These are phyloP conservation scores for Beris chalybata DNA, from an alignment of 2,888 invertebrate genomes.

Conservation along the genomic window DNA sequence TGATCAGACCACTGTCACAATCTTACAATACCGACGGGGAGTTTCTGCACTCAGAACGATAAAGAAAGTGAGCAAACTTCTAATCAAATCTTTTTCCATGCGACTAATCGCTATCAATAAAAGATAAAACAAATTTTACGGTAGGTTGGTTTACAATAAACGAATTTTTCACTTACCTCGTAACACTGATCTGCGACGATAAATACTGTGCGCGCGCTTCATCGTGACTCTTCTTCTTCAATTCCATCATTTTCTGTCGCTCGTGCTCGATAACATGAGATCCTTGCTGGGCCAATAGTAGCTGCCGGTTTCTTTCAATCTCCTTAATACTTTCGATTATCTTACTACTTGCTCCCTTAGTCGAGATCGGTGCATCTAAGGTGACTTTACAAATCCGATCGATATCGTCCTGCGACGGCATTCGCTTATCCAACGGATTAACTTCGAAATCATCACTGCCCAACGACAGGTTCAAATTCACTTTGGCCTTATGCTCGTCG, in stretches of 20 bases:
- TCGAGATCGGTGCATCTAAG: constrained; percentile 75
- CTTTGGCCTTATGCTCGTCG: constrained; percentile 17
- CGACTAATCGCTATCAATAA: not conserved
- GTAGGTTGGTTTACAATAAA: constrained; percentile 43
- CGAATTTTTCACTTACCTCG: constrained; percentile 62
- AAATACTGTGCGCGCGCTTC: constrained; percentile 91
- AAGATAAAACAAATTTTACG: constrained; percentile 1
- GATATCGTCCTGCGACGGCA: constrained; percentile 83
- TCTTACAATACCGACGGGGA: too few species aligned
- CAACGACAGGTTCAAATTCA: constrained; percentile 52
- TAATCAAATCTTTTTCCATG: too few species aligned
- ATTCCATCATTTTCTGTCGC: constrained; percentile 79
- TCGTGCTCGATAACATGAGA: constrained; percentile 91
- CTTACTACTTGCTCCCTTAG: constrained; percentile 70
- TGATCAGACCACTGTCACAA: too few species aligned
- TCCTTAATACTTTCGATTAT: constrained; percentile 86
- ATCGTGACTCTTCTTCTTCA: constrained; percentile 84
- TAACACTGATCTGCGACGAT: constrained; percentile 41
- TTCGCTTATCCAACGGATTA: constrained; percentile 55
- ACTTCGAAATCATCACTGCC: constrained; percentile 55
- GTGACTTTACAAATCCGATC: constrained; percentile 89
- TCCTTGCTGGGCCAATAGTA: constrained; percentile 88
- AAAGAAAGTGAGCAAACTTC: too few species aligned
- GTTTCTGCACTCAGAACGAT: too few species aligned
- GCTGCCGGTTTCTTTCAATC: constrained; percentile 83